Base-by-base conservation (phyloP, 2,113 vertebrate species). In the Bettongia penicillata region DNA sequence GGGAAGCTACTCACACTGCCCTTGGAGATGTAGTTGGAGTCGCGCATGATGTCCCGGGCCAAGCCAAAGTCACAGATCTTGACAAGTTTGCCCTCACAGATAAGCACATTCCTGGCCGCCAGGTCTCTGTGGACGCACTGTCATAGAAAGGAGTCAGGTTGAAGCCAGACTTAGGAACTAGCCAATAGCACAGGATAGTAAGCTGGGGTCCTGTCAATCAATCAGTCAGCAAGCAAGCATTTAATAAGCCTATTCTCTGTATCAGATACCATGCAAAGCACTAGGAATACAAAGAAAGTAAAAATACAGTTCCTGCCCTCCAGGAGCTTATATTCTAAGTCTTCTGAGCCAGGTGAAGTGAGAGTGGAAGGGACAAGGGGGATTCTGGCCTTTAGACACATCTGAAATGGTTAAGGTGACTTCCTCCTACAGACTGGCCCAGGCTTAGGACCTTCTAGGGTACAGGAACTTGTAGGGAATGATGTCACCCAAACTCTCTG, bases 31-130 rank as follows among this genome's bases (percentile, higher is more conserved):
- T 99, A 99, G 98, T 99, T 99, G 28, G 99, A 99, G 97, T 99
- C 99, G 2, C 99, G 99, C 99, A 99, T 99, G 98, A 99, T 99
- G 98, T 99, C 99, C 96, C 99, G 99, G 0, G 99, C 99, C 97
- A 99, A 98, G 91, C 99, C 99, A 22, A 99, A 99, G 98, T 99
- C 99, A 96, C 99, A 99, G 97, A 99, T 99, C 99, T 99, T 99
- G 98, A 99, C 99, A 97, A 99, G 99, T 96, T 99, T 99, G 77
- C 99, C 99, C 95, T 99, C 99, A 1, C 99, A 99, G 98, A 99
- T 99, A 97, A 99, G 98, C 92, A 99, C 99, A 0, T 99, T 99
- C 94, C 99, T 99, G 93, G 99, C 99, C 0, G 99, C 99, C 94
- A 99, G 98, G 97, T 99, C 99, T 25, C 99, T 99, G 95, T 99